Evolutionary conservation across 2,797 vertebrate species (phyloP), one percentile per base, ranked within the genome.

Genomic region (Discoglossus pictus): DNA sequence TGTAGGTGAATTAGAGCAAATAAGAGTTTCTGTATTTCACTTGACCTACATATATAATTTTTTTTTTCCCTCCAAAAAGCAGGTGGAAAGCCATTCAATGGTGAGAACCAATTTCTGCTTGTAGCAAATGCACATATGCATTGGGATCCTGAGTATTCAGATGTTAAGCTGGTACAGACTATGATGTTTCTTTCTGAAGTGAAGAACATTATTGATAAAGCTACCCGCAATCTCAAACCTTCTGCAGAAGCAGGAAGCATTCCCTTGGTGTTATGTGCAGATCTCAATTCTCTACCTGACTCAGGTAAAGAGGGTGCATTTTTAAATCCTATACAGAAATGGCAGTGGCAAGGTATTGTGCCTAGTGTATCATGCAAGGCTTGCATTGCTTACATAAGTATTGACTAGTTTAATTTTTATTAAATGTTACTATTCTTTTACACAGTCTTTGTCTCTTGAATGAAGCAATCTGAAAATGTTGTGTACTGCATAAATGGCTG

Each of bases 151-250:
- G 96, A 99, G 75, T 99, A 92, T 85, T 98, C 94, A 0, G 96
- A 98, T 69, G 96, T 99, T 65, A 99, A 99, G 85, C 84, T 99
- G 78, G 92, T 99, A 80, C 96, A 99, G 83, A 99, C 96, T 9
- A 95, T 99, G 94, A 98, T 98, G 96, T 98, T 99, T 81, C 90
- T 98, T 78, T 99, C 96, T 0, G 96, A 98, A 79, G 90, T 99
- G 81, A 98, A 98, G 83, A 96, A 90, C 80, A 96, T 99, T 73
- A 84, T 93, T 0, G 95, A 98, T 84, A 93, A 93, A 77, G 93
- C 96, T 69, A 91, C 90, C 1, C 84, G 85, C 72, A 87, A 83
- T 73, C 89, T 92, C 25, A 93, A 92, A 42, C 88, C 92, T 0
- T 73, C 90, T 34, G 88, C 91, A 23, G 94, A 96, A 81, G 90